phyloP scores from a whole-genome alignment of 2,113 vertebrate genomes.

The Leucoraja erinaceus region DNA sequence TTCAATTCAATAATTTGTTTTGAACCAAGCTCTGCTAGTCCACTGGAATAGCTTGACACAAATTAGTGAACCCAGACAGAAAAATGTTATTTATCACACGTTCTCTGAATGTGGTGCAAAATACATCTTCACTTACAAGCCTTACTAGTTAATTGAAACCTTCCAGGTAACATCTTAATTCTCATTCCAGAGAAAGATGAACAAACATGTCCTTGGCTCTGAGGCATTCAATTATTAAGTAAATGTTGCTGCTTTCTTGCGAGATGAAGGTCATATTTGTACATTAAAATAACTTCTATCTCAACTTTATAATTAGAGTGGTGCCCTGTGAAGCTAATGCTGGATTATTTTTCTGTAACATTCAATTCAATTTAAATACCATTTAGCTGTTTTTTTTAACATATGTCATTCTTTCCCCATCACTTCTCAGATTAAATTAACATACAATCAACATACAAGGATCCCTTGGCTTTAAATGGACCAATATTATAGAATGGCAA shows the following conservation, averaged over 20 bases:
- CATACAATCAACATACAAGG: not conserved
- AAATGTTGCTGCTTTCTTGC: not conserved
- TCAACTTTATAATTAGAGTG: not conserved
- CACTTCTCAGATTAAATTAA: too few species aligned
- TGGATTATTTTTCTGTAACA: slow-evolving; percentile 11
- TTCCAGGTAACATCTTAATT: slow-evolving; percentile 6
- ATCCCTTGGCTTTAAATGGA: not conserved
- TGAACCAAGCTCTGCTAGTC: not conserved
- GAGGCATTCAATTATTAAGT: slow-evolving; percentile 30
- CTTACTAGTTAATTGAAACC: slow-evolving; percentile 22
- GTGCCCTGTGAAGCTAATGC: not conserved
- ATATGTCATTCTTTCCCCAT: not conserved
- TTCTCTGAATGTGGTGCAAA: not conserved
- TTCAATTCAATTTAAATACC: slow-evolving; percentile 3
- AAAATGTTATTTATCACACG: not conserved
- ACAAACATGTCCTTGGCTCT: slow-evolving; percentile 2
- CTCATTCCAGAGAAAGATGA: slow-evolving; percentile 26
- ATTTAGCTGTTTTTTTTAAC: not conserved
- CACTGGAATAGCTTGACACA: slow-evolving; percentile 16
- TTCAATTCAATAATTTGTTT: not conserved
- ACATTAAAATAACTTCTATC: slow-evolving; percentile 21
- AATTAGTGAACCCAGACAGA: not conserved
- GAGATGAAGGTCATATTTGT: slow-evolving; percentile 27
- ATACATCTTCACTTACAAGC: not conserved
- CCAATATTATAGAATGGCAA: not conserved